Percentiles rank a stretch among this genome's conserved stretches.
phyloP scores from a whole-genome alignment of 2,888 invertebrate genomes.

The Caenorhabditis panamensis region DNA sequence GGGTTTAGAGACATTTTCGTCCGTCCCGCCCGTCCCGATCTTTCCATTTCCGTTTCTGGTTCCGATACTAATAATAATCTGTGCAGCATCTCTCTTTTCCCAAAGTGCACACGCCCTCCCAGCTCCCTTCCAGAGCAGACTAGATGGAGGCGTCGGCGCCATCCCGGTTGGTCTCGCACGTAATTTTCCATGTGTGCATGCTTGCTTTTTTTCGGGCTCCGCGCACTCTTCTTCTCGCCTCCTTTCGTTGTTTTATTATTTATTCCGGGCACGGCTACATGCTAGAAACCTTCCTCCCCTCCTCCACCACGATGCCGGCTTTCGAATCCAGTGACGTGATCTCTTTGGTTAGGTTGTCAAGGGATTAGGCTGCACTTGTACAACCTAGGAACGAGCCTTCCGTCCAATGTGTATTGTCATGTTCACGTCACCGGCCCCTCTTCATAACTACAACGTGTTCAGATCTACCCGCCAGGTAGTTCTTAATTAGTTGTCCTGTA shows the following conservation, averaged over 20 bases:
- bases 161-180: too few relatives aligned
- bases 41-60: not conserved
- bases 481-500: too few relatives aligned
- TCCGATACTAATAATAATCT: not conserved
- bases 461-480: too few relatives aligned
- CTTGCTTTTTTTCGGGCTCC: constrained; percentile 15
- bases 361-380: not conserved
- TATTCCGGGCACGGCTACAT: constrained; percentile 21
- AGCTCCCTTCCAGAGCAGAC: too few relatives aligned
- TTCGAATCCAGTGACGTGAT: constrained; percentile 26
- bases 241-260: constrained; percentile 20
- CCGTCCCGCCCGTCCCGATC: not conserved
- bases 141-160: not conserved
- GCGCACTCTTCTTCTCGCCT: not conserved
- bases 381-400: too few relatives aligned
- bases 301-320: not conserved
- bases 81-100: not conserved
- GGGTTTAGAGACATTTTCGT: constrained; percentile 30
- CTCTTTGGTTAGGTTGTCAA: not conserved
- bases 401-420: too few relatives aligned
- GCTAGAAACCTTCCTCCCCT: not conserved
- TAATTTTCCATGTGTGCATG: not conserved
- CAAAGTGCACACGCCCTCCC: not conserved
- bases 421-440: too few relatives aligned
- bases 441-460: too few relatives aligned